These are phyloP conservation scores for Mythimna ferrago DNA, from an alignment of 2,888 invertebrate genomes.

Conservation along the genomic window DNA sequence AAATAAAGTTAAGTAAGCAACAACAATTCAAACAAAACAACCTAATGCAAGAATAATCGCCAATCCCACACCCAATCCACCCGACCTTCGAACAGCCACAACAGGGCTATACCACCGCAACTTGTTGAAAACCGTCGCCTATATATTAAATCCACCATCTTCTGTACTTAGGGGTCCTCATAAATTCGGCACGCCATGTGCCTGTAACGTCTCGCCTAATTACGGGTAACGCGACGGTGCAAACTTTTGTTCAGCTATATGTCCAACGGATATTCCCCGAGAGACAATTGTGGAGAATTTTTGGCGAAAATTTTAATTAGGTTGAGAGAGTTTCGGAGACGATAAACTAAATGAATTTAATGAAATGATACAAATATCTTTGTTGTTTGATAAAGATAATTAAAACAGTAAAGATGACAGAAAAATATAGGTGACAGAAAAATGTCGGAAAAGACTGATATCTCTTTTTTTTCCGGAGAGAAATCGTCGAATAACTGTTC, in stretches of 20 bases:
- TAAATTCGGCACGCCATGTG: slow-evolving; percentile 65
- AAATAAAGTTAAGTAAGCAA: not conserved
- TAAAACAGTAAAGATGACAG: too few relatives aligned
- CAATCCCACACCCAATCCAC: slow-evolving; percentile 25
- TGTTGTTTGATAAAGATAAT: not conserved
- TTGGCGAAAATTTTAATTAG: slow-evolving; percentile 35
- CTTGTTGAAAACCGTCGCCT: slow-evolving; percentile 48
- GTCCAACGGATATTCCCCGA: slow-evolving; percentile 36
- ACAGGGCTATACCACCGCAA: slow-evolving; percentile 17
- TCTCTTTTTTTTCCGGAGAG: too few relatives aligned
- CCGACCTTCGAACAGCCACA: slow-evolving; percentile 23
- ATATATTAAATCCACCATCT: slow-evolving; percentile 64
- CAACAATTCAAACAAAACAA: not conserved
- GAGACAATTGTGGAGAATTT: slow-evolving; percentile 7
- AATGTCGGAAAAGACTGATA: too few relatives aligned
- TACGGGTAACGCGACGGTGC: slow-evolving; percentile 53
- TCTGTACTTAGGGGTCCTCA: slow-evolving; percentile 56
- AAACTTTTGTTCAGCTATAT: slow-evolving; percentile 61
- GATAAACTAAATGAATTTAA: slow-evolving; percentile 21
- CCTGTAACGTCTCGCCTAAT: slow-evolving; percentile 63
- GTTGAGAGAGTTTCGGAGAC: not conserved
- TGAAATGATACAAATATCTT: slow-evolving; percentile 19
- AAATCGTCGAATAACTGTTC: too few relatives aligned
- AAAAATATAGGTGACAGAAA: too few relatives aligned
- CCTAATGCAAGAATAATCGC: slow-evolving; percentile 13